Base-by-base conservation (phyloP, 1,140 invertebrate species). In the Nasonia vitripennis region DNA sequence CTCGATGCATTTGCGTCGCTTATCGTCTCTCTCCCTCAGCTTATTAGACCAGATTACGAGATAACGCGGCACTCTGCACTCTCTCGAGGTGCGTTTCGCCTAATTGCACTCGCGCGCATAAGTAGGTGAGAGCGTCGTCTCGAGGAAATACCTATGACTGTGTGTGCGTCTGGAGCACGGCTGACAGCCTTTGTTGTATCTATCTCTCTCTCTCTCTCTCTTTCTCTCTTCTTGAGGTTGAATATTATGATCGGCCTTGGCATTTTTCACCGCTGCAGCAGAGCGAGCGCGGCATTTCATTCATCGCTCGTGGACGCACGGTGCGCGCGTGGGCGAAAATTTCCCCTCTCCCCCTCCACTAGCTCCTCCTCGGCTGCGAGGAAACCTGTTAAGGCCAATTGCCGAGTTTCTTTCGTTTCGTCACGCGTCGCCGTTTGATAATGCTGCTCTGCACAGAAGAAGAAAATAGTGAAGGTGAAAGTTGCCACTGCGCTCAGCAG, bases 321-420 rank as follows among this genome's bases (percentile, higher is more conserved):
- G 73, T 34, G 20, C 74, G n/a, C n/a, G 81, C 81, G 81, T 83
- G 81, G 81, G 81, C 37, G 81, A 78, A 73, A 83, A 77, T 83
- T 75, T 78, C 74, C 67, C 68, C 74, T 11, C 31, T 37, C 0
- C 27, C 4, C 27, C 23, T 12, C 23, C 23, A 31, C 23, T 3
- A 0, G 1, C 11, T 12, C 27, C 11, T 31, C 27, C 14, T 10
- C 27, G 10, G 23, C 68, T 71, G 10, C 68, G 75, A 78, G 45
- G 75, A 78, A 84, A 78, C 75, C 75, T 78, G 51, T 84, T 78
- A 84, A 84, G 41, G 82, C 23, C 74, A 67, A 71, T 51, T 81
- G 41, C 62, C 23, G 41, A 71, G 23, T 87, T 87, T 81, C 73
- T 81, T 81, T 51, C 10, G n/a, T 45, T 75, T 83, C 27, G 17